Conservation (phyloP, 2,888 invertebrate species). For the Trachelus stipa region DNA sequence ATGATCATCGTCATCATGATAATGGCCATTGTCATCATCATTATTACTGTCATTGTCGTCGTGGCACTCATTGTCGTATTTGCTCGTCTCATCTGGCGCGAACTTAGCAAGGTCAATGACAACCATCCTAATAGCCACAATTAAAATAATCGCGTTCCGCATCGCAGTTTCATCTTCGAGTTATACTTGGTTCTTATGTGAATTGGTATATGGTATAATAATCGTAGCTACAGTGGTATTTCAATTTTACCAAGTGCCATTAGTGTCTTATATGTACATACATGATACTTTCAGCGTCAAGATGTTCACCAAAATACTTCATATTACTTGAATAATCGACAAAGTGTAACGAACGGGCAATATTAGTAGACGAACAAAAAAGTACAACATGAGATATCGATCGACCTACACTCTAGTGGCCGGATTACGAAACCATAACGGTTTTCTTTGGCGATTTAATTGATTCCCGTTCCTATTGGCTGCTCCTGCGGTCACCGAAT, state of each 20-base stretch:
- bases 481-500: not conserved
- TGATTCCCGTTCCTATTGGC: constrained; percentile 3
- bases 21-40: not conserved
- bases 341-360: not conserved
- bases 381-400: not conserved
- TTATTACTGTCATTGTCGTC: not conserved
- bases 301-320: not conserved
- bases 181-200: not conserved
- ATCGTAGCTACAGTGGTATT: not conserved
- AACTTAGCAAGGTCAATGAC: not conserved
- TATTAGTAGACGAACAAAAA: not conserved
- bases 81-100: not conserved
- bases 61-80: not conserved
- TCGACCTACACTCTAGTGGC: not conserved
- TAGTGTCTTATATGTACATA: not conserved
- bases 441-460: constrained; percentile 1
- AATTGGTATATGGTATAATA: not conserved
- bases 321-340: not conserved
- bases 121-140: not conserved
- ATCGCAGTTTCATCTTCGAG: not conserved
- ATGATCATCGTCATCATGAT: not conserved
- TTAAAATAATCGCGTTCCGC: constrained; percentile 4
- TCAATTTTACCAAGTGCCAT: not conserved
- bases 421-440: constrained; percentile 4
- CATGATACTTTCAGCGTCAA: not conserved